Evolutionary conservation across 2,113 vertebrate species (phyloP).

Genomic region (Amazona vittata): DNA sequence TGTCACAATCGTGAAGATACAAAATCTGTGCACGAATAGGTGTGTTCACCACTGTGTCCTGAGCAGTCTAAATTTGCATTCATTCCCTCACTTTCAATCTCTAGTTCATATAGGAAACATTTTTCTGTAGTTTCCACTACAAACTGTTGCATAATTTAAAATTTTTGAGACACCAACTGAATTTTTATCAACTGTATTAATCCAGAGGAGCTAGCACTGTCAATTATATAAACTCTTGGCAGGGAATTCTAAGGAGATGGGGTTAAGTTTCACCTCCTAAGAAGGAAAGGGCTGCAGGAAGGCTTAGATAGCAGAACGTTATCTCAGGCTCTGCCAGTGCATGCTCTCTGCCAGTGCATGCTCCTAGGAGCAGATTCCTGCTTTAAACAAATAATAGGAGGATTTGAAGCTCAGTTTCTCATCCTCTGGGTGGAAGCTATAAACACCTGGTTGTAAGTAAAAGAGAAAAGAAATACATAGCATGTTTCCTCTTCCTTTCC

Average conservation of each 20-base stretch:
- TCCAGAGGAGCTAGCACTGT: background rate
- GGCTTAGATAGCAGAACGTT: background rate
- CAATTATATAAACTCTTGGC: slow-evolving; percentile 2
- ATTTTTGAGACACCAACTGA: background rate
- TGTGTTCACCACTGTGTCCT: background rate
- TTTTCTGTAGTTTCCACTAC: background rate
- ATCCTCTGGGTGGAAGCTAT: background rate
- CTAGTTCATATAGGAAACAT: background rate
- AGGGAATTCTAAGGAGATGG: background rate
- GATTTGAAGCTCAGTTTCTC: slow-evolving; percentile 24
- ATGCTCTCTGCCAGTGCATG: background rate
- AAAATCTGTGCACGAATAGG: background rate
- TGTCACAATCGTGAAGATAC: background rate
- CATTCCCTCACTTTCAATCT: background rate
- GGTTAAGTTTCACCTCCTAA: slow-evolving; percentile 5
- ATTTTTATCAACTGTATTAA: background rate
- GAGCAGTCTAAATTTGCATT: background rate
- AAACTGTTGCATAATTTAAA: background rate
- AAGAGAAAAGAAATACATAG: background rate
- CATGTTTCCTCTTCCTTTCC: background rate
- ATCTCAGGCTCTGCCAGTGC: background rate
- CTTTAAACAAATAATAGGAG: slow-evolving; percentile 10
- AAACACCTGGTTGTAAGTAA: background rate
- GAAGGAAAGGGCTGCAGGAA: slow-evolving; percentile 1
- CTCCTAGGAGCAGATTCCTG: background rate